These are phyloP conservation scores for Slavum lentiscoides DNA, from an alignment of 2,888 invertebrate genomes.

Conservation along the genomic window DNA sequence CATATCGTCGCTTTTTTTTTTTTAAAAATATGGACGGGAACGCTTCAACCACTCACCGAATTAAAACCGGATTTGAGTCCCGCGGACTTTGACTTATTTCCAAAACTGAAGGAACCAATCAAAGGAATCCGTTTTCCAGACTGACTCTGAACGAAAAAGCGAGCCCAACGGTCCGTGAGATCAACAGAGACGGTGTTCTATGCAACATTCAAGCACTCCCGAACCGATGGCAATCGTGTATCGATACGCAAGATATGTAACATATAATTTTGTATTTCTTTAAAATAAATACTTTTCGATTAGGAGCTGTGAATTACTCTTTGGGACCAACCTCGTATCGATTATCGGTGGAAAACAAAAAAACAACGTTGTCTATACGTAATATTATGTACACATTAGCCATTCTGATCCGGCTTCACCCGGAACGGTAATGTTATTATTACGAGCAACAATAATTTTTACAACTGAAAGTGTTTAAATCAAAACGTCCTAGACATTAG, in stretches of 20 bases:
- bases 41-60: slow-evolving; percentile 13
- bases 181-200: slow-evolving; percentile 1
- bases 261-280: background rate
- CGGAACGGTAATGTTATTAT: no score
- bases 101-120: background rate
- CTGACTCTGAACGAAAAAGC: background rate
- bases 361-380: no score
- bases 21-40: slow-evolving; percentile 13
- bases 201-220: slow-evolving; percentile 6
- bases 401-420: no score
- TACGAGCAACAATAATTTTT: no score
- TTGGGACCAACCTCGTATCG: background rate
- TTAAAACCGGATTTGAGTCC: slow-evolving; percentile 12
- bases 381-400: no score
- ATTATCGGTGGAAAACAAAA: no score
- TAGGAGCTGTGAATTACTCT: background rate
- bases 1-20: slow-evolving; percentile 17
- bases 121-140: background rate
- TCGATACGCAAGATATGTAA: background rate
- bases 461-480: no score
- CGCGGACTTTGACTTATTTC: background rate
- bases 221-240: background rate
- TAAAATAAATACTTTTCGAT: background rate
- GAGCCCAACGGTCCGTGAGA: background rate
- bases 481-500: no score